Percentiles rank a stretch among this genome's conserved stretches.
phyloP scores from a whole-genome alignment of 2,888 invertebrate species.

The Diarsia dahlii region DNA sequence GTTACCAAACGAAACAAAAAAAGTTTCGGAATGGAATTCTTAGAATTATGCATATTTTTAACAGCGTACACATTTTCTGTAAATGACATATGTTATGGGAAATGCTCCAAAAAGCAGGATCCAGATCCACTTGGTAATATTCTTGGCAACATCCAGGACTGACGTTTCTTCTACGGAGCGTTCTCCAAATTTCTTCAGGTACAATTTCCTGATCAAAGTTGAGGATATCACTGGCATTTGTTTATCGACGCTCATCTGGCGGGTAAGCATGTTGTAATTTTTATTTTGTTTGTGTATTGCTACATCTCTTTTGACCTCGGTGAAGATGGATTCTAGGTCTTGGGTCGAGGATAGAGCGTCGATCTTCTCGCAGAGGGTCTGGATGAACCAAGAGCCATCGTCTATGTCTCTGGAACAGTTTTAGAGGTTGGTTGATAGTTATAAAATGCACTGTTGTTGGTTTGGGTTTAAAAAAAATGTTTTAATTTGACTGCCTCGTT shows the following conservation, averaged over 20 bases:
- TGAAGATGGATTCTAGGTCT: slow-evolving; percentile 82
- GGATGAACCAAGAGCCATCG: slow-evolving; percentile 85
- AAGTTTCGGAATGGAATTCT: too few relatives aligned
- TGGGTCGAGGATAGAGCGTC: slow-evolving; percentile 69
- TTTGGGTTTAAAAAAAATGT: not conserved
- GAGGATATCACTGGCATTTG: slow-evolving; percentile 78
- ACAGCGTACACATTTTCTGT: too few relatives aligned
- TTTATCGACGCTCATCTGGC: slow-evolving; percentile 75
- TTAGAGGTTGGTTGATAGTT: slow-evolving; percentile 1
- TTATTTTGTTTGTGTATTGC: slow-evolving; percentile 78
- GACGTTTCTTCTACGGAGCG: slow-evolving; percentile 1
- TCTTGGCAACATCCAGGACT: slow-evolving; percentile 63
- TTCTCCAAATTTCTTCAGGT: slow-evolving; percentile 72
- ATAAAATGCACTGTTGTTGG: not conserved
- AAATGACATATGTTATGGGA: slow-evolving; percentile 71
- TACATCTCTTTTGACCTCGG: slow-evolving; percentile 80
- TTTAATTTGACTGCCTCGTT: too few relatives aligned
- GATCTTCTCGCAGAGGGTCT: slow-evolving; percentile 81
- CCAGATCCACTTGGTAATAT: slow-evolving; percentile 72
- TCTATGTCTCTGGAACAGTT: slow-evolving; percentile 72
- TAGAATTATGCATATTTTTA: too few relatives aligned
- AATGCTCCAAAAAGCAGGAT: slow-evolving; percentile 75
- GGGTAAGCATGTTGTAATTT: slow-evolving; percentile 71
- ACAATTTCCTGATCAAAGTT: slow-evolving; percentile 80
- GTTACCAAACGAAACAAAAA: too few relatives aligned